phyloP scores from a whole-genome alignment of 23 tunicate species.

The Styela clava region DNA sequence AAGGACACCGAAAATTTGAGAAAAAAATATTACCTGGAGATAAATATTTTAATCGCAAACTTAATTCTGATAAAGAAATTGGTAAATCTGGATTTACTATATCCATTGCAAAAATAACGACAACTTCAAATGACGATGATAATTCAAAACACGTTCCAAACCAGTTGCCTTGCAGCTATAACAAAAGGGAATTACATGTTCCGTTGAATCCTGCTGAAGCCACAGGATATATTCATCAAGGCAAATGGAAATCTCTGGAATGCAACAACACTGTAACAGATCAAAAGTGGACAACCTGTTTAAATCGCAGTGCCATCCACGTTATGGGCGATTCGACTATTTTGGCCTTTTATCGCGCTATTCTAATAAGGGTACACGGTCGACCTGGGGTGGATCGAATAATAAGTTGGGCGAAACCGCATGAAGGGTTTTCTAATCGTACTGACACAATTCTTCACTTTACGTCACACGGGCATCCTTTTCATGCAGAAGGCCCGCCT shows the following conservation, averaged over 20 bases:
- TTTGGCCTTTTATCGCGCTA: conserved; percentile 13
- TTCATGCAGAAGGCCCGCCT: conserved; percentile 32
- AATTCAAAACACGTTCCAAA: background rate
- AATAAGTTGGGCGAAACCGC: conserved; percentile 20
- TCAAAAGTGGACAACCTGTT: background rate
- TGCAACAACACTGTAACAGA: background rate
- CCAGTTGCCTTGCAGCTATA: background rate
- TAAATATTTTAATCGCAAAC: background rate
- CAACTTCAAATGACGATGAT: no score
- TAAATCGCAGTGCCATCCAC: conserved; percentile 15
- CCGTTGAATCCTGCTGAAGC: background rate
- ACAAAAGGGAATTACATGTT: background rate
- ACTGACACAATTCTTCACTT: conserved; percentile 24
- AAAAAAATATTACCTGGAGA: background rate
- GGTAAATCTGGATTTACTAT: conserved; percentile 1
- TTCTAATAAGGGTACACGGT: background rate
- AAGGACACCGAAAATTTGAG: background rate
- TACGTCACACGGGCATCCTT: conserved; percentile 43
- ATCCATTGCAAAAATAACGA: background rate
- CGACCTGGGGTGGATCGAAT: background rate
- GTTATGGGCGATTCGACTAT: conserved; percentile 42
- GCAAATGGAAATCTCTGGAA: conserved; percentile 31
- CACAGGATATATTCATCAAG: conserved; percentile 12
- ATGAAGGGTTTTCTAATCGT: background rate
- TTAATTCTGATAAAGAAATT: background rate